These are phyloP conservation scores for Tautogolabrus adspersus DNA, from an alignment of 2,113 vertebrate species.

Conservation along the genomic window DNA sequence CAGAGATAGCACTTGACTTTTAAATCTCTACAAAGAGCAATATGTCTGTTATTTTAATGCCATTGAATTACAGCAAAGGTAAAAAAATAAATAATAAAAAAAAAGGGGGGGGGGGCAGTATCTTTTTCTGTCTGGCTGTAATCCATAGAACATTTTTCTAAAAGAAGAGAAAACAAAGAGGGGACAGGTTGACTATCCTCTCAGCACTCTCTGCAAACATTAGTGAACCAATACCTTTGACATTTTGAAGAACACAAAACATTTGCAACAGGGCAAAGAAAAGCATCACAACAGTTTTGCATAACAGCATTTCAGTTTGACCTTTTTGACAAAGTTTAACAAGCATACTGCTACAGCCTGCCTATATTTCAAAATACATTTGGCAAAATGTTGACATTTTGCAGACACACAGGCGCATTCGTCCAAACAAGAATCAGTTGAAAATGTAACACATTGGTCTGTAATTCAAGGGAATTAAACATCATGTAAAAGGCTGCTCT, in stretches of 20 bases:
- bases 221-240: conserved; percentile 35
- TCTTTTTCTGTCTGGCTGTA: too few species aligned
- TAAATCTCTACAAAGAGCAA: background rate
- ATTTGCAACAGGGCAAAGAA: background rate
- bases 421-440: too few species aligned
- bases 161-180: background rate
- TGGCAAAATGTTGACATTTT: too few species aligned
- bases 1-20: background rate
- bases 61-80: background rate
- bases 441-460: too few species aligned
- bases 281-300: background rate
- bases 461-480: too few species aligned
- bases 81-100: too few species aligned
- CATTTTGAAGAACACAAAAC: background rate
- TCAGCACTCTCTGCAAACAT: conserved; percentile 23
- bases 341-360: background rate
- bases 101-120: background rate
- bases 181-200: background rate
- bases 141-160: too few species aligned
- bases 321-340: background rate
- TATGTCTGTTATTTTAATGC: background rate
- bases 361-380: too few species aligned
- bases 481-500: too few species aligned
- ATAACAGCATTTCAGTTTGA: background rate
- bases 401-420: too few species aligned